phyloP scores from a whole-genome alignment of 2,797 vertebrate genomes.

The Clarias pachynema region DNA sequence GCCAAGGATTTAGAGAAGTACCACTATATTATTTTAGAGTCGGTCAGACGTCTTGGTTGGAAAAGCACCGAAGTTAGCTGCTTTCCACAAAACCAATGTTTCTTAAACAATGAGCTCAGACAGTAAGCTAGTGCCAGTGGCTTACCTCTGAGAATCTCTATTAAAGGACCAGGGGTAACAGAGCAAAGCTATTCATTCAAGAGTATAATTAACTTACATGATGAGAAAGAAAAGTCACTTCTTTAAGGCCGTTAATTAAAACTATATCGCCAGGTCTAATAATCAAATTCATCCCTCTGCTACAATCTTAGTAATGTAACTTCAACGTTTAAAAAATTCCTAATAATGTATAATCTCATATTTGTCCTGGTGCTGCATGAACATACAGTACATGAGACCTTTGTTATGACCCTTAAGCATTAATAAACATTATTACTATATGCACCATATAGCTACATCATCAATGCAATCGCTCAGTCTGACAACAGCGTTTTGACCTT shows the following conservation, averaged over 20 bases:
- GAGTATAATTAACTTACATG: slow-evolving; percentile 10
- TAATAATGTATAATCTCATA: background rate
- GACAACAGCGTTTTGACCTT: background rate
- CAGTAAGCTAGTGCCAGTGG: slow-evolving; percentile 11
- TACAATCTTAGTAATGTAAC: background rate
- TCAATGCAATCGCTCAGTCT: background rate
- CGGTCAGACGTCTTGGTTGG: slow-evolving; percentile 16
- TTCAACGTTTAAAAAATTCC: background rate
- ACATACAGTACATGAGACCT: background rate
- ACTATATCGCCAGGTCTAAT: background rate
- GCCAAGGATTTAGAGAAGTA: background rate
- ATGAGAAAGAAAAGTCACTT: background rate
- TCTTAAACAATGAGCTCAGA: slow-evolving; percentile 46
- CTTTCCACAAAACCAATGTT: slow-evolving; percentile 33
- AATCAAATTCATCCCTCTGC: background rate
- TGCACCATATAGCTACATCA: background rate
- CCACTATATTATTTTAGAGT: slow-evolving; percentile 31
- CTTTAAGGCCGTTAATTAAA: slow-evolving; percentile 16
- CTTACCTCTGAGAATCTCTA: slow-evolving; percentile 26
- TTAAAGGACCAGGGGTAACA: slow-evolving; percentile 15
- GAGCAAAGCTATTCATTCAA: background rate
- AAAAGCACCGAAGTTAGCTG: slow-evolving; percentile 17
- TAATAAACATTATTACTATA: background rate
- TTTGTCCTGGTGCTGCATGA: background rate
- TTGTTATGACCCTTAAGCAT: background rate